Conservation (phyloP, 2,113 vertebrate species). For the Myiozetetes cayanensis region DNA sequence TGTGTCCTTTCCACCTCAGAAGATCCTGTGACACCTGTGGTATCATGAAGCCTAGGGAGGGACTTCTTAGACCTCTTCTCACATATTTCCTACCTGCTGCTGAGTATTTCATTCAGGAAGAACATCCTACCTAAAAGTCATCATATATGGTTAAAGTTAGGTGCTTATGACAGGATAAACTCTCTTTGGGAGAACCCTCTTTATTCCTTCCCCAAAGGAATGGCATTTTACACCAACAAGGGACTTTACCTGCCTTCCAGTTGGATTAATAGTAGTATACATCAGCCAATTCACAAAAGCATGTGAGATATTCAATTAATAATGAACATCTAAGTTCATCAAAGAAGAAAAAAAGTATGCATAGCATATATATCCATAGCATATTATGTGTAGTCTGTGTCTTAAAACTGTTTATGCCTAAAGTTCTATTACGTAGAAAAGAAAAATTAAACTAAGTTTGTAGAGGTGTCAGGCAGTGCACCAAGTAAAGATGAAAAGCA, state of each 20-base stretch:
- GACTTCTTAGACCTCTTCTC: neutral
- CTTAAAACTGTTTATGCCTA: neutral
- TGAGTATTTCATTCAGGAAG: neutral
- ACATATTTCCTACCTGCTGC: neutral
- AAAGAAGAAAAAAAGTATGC: neutral
- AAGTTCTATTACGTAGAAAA: neutral
- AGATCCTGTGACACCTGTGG: neutral
- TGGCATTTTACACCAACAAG: neutral
- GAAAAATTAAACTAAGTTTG: neutral
- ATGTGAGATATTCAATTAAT: neutral
- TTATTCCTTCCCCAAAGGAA: neutral
- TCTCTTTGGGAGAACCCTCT: neutral
- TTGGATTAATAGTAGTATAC: neutral
- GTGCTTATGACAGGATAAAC: neutral
- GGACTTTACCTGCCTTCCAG: neutral
- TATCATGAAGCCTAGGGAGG: neutral
- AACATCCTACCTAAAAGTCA: neutral
- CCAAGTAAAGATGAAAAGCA: neutral
- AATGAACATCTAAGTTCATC: neutral
- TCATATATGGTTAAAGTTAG: neutral
- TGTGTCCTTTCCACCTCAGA: neutral
- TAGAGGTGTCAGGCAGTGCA: neutral
- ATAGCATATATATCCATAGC: neutral
- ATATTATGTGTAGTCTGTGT: neutral
- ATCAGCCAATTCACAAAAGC: neutral